A percentile compares a stretch with the other conserved stretches of the same genome.
phyloP scores from a whole-genome alignment of 2,113 vertebrate genomes.

The Odobenus rosmarus region DNA sequence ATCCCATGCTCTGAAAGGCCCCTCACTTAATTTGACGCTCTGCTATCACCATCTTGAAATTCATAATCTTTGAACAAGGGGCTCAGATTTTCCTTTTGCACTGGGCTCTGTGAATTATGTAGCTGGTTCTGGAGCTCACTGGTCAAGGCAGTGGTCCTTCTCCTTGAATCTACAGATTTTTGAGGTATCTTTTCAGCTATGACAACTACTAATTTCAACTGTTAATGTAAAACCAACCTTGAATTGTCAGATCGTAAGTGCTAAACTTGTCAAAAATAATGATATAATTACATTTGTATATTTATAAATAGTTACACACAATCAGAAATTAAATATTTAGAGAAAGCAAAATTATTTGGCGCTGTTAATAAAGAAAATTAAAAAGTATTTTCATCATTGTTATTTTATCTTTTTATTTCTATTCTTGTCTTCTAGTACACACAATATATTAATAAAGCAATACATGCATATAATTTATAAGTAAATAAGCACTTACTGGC shows the following conservation, averaged over 20 bases:
- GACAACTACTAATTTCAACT: background rate
- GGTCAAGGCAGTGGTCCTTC: background rate
- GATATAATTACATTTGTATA: background rate
- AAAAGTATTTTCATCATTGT: background rate
- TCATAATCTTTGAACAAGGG: background rate
- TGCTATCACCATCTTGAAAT: background rate
- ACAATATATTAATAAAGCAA: background rate
- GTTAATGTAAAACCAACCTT: background rate
- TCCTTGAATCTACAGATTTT: background rate
- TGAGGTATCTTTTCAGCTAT: background rate
- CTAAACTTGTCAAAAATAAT: background rate
- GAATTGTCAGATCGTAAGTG: background rate
- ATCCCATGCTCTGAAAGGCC: background rate
- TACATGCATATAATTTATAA: background rate
- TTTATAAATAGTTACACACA: background rate
- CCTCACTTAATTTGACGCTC: background rate
- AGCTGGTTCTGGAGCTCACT: background rate
- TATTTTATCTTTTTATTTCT: background rate
- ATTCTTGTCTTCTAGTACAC: background rate
- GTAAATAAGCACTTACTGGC: background rate
- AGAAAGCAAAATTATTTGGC: slow-evolving; percentile 32
- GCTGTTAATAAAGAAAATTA: background rate
- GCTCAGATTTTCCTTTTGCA: background rate
- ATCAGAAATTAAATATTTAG: background rate
- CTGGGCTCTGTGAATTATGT: background rate